Conservation (phyloP, 2,888 invertebrate genomes). For the Synergus umbraculus region DNA sequence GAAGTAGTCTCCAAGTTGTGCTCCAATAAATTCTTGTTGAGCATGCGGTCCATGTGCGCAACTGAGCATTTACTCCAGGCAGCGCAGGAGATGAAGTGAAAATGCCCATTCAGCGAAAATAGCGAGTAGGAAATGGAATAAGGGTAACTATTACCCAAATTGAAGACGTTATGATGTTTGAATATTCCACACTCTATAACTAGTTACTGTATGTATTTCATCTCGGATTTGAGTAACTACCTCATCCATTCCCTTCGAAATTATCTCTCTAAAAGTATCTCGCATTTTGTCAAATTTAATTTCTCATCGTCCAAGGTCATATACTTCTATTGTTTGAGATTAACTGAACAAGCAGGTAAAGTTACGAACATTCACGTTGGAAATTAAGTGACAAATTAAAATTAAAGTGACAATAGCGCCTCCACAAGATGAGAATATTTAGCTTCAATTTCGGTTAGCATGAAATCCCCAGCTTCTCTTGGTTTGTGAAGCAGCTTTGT, state of each 20-base stretch:
- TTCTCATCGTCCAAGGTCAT: too few relatives aligned
- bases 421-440: slow-evolving; percentile 38
- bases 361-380: not conserved
- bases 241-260: too few relatives aligned
- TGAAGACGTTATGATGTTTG: slow-evolving; percentile 39
- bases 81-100: slow-evolving; percentile 41
- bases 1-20: slow-evolving; percentile 41
- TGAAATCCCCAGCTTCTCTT: slow-evolving; percentile 35
- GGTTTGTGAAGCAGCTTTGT: slow-evolving; percentile 27
- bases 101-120: slow-evolving; percentile 39
- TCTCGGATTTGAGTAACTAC: not conserved
- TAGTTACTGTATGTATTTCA: not conserved
- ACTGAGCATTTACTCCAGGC: slow-evolving; percentile 39
- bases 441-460: slow-evolving; percentile 28
- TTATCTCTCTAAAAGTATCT: too few relatives aligned
- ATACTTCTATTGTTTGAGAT: not conserved
- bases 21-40: slow-evolving; percentile 41
- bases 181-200: slow-evolving; percentile 31
- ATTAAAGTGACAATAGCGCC: slow-evolving; percentile 28
- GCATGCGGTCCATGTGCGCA: slow-evolving; percentile 40
- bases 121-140: slow-evolving; percentile 23
- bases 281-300: too few relatives aligned
- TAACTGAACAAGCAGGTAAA: not conserved
- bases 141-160: slow-evolving; percentile 39
- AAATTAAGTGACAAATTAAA: slow-evolving; percentile 9